Evolutionary conservation across 37 sponge, comb jelly and placozoan genomes (phyloP), one percentile per base, ranked within the genome.

Genomic region (Halichondria panicea): DNA sequence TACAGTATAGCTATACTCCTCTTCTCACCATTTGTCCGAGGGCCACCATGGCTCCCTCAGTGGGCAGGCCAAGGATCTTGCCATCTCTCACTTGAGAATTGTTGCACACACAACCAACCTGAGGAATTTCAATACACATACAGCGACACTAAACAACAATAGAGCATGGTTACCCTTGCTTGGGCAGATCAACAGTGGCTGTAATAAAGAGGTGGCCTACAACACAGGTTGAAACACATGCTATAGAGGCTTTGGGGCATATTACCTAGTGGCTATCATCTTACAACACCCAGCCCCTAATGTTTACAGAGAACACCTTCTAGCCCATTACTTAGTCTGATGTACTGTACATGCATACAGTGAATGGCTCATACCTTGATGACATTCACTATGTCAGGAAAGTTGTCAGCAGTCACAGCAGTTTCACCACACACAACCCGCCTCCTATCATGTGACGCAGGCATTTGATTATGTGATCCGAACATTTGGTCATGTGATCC

Each of bases 51-150:
- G 99, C 99, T 2, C 82, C 85, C 41, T 99, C 99, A 6, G 89
- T 93, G 1, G 99, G 95, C 43, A 95, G 89, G 0, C 99, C 99
- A 15, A 91, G 40, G 43, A 96, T 50, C 28, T 55, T 73, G 25
- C 81, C 82, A 18, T 73, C 93, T 40, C 80, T 68, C 41, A 99
- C 62, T 54, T 85, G 90, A 27, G 94, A 90, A 77, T 96, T 94
- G 85, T 91, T 96, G 72, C 99, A 96, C 35, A 99, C 80, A 68
- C 87, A 89, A 11, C 82, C 96, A 33, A 93, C 85, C 94, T 96
- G 84, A 18, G 75, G 28, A 70, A 69, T 13, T 35, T 22, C 9
- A 8, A 63, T 35, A 30, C 34, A 4, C 45, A 66, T 30, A 37
- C 41, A 66, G 19, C 2, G 15, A 41, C 43, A 68, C 22, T 64